Evolutionary conservation across 2,113 vertebrate species (phyloP), one percentile per base, ranked within the genome.

Genomic region (Entosphenus tridentatus): DNA sequence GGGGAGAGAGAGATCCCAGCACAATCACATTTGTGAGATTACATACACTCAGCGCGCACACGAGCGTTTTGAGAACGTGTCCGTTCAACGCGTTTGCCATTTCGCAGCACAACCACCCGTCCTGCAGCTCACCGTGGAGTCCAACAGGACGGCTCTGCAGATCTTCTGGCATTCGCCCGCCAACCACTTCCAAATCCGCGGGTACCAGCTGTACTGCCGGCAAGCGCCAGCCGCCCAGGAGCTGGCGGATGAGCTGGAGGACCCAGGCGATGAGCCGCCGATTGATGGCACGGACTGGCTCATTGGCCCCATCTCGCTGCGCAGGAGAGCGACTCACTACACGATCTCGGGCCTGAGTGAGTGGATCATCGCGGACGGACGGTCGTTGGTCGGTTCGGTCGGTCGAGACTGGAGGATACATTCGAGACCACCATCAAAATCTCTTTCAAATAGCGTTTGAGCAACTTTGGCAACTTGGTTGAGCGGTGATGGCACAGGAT

Each of bases 141-240:
- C 88, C 0, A 86, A 80, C 77, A 82, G 82, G 78, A 82, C 83
- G 69, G 88, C 87, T 11, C 83, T 97, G 17, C 80, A 89, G 11
- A 81, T 95, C 72, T 87, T 82, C 0, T 96, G 93, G 91, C 88
- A 91, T 71, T 83, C 86, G 1, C 87, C 91, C n/a, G 83, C 86
- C 70, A 87, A 87, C 77, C 86, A 89, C 10, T 83, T 85, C 9
- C 82, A 87, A 78, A 82, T 92, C 75, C 89, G 88, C n/a, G 87
- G 93, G 70, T 97, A 91, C 79, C 91, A 92, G 72, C 80, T 96
- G 17, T 86, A 85, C 74, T 96, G 86, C 77, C 78, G 80, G 71
- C 85, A 88, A 71, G 80, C 83, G 71, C 39, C 39, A 39, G 39
- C 39, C 5, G 39, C 39, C 39, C 39, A 39, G 39, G 39, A 39